Percentiles rank a stretch among this genome's conserved stretches.
Conservation (phyloP, 2,797 vertebrate species). For the Myripristis jacobus region DNA sequence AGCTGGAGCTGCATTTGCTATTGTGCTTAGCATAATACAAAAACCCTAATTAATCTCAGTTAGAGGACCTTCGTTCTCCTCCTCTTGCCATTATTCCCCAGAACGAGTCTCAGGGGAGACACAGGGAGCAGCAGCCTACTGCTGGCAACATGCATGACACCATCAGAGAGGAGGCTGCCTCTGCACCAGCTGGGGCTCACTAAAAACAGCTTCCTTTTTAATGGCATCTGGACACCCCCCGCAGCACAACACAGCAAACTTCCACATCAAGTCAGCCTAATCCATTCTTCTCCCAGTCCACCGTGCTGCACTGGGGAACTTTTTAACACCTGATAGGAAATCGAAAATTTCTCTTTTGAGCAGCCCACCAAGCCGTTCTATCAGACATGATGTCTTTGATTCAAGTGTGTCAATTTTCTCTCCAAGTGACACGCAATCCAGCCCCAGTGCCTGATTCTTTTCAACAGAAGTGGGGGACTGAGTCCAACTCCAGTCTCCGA, state of each 20-base stretch:
- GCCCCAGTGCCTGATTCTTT: slow-evolving; percentile 10
- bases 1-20: slow-evolving; percentile 70
- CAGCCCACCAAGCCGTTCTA: not conserved
- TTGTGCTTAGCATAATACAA: slow-evolving; percentile 78
- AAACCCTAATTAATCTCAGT: slow-evolving; percentile 83
- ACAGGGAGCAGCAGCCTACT: slow-evolving; percentile 67
- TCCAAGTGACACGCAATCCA: slow-evolving; percentile 12
- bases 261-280: slow-evolving; percentile 22
- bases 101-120: slow-evolving; percentile 73
- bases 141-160: slow-evolving; percentile 72
- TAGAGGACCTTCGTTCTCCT: slow-evolving; percentile 73
- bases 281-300: slow-evolving; percentile 23
- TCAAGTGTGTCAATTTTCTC: slow-evolving; percentile 19
- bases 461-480: slow-evolving; percentile 32
- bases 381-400: slow-evolving; percentile 8
- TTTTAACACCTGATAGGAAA: not conserved
- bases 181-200: slow-evolving; percentile 71
- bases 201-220: slow-evolving; percentile 60
- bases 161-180: slow-evolving; percentile 56
- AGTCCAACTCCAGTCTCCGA: slow-evolving; percentile 40
- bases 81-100: slow-evolving; percentile 73
- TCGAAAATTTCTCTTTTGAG: not conserved
- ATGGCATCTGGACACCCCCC: slow-evolving; percentile 64
- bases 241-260: slow-evolving; percentile 32
- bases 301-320: slow-evolving; percentile 1